Evolutionary conservation across 2,113 vertebrate genomes (phyloP), one percentile per base, ranked within the genome.

Genomic region (Callipepla squamata): DNA sequence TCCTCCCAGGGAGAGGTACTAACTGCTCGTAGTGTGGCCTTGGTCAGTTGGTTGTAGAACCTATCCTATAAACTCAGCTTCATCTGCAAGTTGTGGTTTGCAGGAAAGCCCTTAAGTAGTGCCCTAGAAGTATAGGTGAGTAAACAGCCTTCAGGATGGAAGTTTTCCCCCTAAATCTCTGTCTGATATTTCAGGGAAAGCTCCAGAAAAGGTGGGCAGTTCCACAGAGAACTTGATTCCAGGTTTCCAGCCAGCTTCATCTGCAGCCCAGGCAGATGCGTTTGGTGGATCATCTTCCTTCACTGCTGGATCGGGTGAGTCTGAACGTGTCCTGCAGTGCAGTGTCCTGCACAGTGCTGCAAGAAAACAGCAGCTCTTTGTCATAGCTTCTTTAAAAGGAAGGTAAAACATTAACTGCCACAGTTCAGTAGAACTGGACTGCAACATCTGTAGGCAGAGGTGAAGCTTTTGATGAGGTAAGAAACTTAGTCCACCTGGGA

Each of bases 201-300:
- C 97, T 88, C 97, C 97, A 22, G 99, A 99, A 75, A 99, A 98
- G 91, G 94, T 96, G 25, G 96, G 95, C 16, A 97, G 96, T 63
- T 98, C 99, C 62, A 97, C 96, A 80, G 99, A 99, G 97, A 98
- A 98, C 96, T 97, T 99, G 85, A 98, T 99, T 45, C 97, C 98
- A 18, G 98, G 98, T 48, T 98, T 99, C 90, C 98, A 97, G 70
- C 47, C 98, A 0, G 93, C 96, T 22, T 92, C 93, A 1, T 65
- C 95, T 2, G 10, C 96, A 21, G 42, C 95, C 42, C 94, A 97
- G 48, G 66, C 96, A 3, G 98, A 98, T 36, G 96, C 97, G 0
- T 98, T 98, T 42, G 92, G 96, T 11, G 86, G 97, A 34, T 94
- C 98, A 57, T 94, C 98, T 59, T 97, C 98, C 42, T 99, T 99